A percentile compares a stretch with the other conserved stretches of the same genome.
These are phyloP conservation scores for Elanus axillaris DNA, from an alignment of 2,113 vertebrate species.

Conservation along the genomic window DNA sequence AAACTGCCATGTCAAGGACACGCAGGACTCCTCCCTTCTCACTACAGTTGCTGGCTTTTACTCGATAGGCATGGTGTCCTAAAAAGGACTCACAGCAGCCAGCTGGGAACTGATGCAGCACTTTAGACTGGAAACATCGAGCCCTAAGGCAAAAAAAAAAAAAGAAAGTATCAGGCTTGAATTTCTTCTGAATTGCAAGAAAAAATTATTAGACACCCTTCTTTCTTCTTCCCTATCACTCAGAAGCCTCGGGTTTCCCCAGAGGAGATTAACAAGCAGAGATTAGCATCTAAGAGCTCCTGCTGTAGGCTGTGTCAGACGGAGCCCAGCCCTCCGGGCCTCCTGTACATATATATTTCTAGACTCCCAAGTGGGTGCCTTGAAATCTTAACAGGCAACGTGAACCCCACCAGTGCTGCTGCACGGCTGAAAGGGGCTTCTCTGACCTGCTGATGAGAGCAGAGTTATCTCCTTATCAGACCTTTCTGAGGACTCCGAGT, in stretches of 20 bases:
- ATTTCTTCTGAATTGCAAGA: neutral
- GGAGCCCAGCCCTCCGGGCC: neutral
- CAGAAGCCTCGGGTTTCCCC: neutral
- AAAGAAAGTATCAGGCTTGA: neutral
- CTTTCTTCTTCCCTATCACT: neutral
- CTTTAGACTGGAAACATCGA: neutral
- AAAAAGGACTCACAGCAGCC: neutral
- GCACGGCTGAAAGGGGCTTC: neutral
- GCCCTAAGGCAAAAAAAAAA: neutral
- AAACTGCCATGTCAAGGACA: too few relatives aligned
- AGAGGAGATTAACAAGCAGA: conserved; percentile 5
- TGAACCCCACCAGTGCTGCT: neutral
- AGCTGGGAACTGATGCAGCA: neutral
- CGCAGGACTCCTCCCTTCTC: neutral
- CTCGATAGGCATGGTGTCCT: neutral
- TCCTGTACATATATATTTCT: neutral
- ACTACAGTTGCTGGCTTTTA: neutral
- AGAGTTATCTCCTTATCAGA: neutral
- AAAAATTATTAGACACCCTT: neutral
- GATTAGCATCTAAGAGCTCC: neutral
- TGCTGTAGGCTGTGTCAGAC: neutral
- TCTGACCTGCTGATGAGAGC: neutral
- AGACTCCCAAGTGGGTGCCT: neutral
- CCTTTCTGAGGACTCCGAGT: neutral
- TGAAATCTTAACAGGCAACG: neutral